Conservation (phyloP, 2,113 vertebrate genomes). For the Oreotrochilus melanogaster region DNA sequence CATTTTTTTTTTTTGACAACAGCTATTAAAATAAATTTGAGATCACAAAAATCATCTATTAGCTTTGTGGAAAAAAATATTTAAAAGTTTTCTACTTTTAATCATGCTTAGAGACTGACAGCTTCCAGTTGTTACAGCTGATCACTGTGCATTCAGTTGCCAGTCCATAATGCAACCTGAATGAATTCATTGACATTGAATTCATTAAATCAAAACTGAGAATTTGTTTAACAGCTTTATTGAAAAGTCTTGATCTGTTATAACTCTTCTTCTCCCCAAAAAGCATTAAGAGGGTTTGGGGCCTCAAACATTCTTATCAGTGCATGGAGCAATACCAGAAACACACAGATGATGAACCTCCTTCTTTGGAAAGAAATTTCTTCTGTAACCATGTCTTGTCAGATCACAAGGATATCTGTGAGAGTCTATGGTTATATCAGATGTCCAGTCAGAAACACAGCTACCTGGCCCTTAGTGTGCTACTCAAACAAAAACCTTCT, state of each 20-base stretch:
- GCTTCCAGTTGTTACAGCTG: neutral
- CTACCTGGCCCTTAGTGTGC: neutral
- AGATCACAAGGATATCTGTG: neutral
- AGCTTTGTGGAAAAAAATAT: neutral
- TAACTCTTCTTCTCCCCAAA: neutral
- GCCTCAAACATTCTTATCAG: neutral
- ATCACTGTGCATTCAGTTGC: neutral
- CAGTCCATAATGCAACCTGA: neutral
- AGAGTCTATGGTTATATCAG: neutral
- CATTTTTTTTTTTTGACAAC: neutral
- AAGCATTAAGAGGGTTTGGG: neutral
- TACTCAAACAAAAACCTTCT: neutral
- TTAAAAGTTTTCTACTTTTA: neutral
- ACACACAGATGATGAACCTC: neutral
- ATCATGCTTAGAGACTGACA: neutral
- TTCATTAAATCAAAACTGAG: neutral
- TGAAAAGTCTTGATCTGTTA: neutral
- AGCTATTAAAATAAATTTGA: neutral
- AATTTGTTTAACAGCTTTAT: neutral
- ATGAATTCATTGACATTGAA: neutral
- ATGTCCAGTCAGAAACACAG: neutral
- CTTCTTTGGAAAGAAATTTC: neutral
- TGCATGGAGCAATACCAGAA: neutral
- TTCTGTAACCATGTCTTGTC: neutral
- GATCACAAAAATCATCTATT: neutral